phyloP scores from a whole-genome alignment of 2,888 invertebrate species.

The Plebejus argus region DNA sequence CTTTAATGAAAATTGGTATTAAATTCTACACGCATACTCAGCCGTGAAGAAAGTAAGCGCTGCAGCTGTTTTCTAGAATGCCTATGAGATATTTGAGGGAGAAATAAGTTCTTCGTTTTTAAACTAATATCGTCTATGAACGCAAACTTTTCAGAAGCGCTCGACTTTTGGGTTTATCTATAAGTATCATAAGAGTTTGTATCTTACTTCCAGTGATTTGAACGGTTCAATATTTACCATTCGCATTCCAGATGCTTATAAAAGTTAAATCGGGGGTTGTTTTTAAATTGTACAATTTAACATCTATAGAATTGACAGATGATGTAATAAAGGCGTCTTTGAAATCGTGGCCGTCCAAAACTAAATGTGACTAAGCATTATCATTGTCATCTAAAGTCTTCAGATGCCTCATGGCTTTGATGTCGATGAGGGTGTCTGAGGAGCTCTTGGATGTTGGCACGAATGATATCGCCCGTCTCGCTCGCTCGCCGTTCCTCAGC shows the following conservation, averaged over 20 bases:
- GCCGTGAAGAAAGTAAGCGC: too few species aligned
- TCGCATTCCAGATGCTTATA: not conserved
- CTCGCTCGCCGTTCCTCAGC: slow-evolving; percentile 80
- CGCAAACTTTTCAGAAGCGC: too few species aligned
- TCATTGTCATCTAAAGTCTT: slow-evolving; percentile 66
- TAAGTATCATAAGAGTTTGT: too few species aligned
- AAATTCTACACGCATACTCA: not conserved
- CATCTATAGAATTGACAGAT: not conserved
- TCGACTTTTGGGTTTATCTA: too few species aligned
- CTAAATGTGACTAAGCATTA: slow-evolving; percentile 48
- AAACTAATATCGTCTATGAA: not conserved
- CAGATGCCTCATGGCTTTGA: slow-evolving; percentile 67
- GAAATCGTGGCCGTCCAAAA: not conserved
- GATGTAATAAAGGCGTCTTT: not conserved
- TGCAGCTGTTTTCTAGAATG: too few species aligned
- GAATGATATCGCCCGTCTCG: slow-evolving; percentile 85
- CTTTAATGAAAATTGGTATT: not conserved
- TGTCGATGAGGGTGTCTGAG: slow-evolving; percentile 73
- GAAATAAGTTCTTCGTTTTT: not conserved
- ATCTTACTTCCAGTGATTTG: too few species aligned
- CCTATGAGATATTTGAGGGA: too few species aligned
- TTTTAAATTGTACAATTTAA: not conserved
- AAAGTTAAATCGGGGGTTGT: not conserved
- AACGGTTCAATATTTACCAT: too few species aligned
- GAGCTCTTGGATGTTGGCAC: slow-evolving; percentile 83